A percentile compares a stretch with the other conserved stretches of the same genome.
These are phyloP conservation scores for Anoncus sp. DNA, from an alignment of 2,888 invertebrate genomes.

Conservation along the genomic window DNA sequence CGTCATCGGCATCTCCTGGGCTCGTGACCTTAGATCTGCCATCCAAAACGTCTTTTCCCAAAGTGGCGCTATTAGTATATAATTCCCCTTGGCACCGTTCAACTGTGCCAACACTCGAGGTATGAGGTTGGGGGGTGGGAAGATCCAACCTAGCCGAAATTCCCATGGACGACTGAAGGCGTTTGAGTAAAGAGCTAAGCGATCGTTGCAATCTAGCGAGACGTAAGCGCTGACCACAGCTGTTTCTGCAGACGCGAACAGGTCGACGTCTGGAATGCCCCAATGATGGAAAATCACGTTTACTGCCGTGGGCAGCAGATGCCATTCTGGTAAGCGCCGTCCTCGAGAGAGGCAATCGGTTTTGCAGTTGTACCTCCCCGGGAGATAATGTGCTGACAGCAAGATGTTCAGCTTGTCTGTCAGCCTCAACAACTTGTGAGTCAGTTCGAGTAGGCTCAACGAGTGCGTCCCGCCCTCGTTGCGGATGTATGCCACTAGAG, in stretches of 20 bases:
- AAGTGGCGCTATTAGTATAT: conserved; percentile 50
- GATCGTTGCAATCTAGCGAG: conserved; percentile 3
- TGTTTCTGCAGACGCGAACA: background rate
- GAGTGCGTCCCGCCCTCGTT: conserved; percentile 61
- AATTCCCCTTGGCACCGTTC: conserved; percentile 52
- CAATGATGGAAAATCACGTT: background rate
- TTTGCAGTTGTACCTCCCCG: conserved; percentile 57
- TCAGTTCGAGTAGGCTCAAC: conserved; percentile 38
- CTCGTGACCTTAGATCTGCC: conserved; percentile 45
- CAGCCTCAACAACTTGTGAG: conserved; percentile 37
- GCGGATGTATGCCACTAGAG: conserved; percentile 56
- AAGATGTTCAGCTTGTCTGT: conserved; percentile 57
- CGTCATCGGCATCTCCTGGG: conserved; percentile 40
- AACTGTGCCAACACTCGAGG: conserved; percentile 56
- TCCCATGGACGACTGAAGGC: conserved; percentile 32
- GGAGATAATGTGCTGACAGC: conserved; percentile 67
- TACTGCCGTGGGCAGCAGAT: background rate
- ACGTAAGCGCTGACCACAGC: background rate
- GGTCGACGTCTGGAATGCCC: conserved; percentile 1
- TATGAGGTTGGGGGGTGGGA: conserved; percentile 51
- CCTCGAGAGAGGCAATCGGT: background rate
- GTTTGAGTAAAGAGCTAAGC: background rate
- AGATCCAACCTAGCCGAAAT: conserved; percentile 47
- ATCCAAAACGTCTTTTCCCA: conserved; percentile 61
- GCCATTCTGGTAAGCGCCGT: background rate